A percentile compares a stretch with the other conserved stretches of the same genome.
Evolutionary conservation across 2,113 vertebrate species (phyloP).

Genomic region (Macquaria australasica): DNA sequence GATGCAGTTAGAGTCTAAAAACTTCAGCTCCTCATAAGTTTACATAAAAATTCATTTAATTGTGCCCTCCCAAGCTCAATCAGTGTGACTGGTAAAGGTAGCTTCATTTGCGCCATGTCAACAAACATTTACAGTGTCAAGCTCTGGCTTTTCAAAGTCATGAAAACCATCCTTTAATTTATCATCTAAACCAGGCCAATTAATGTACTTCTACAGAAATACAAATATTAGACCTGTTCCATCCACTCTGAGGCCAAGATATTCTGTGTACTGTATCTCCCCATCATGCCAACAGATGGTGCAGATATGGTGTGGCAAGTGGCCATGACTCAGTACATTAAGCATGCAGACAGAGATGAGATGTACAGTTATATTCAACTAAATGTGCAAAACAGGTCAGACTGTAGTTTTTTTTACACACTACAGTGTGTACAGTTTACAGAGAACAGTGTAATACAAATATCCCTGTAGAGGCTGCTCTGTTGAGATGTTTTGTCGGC

Average conservation of each 20-base stretch:
- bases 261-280: background rate
- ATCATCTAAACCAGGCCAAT: background rate
- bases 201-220: background rate
- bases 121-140: background rate
- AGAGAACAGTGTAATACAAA: background rate
- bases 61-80: background rate
- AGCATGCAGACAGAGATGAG: conserved; percentile 1
- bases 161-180: background rate
- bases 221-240: background rate
- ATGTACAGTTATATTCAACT: background rate
- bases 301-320: background rate
- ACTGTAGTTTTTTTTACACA: background rate
- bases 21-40: background rate
- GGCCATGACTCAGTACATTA: conserved; percentile 14
- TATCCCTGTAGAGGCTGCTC: background rate
- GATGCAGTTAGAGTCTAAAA: background rate
- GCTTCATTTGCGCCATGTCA: conserved; percentile 1
- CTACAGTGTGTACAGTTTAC: background rate
- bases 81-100: background rate
- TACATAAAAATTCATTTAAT: background rate
- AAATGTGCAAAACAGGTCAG: background rate
- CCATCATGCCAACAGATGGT: conserved; percentile 13
- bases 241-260: background rate
- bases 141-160: background rate
- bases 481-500: background rate